Evolutionary conservation across 1,140 invertebrate species (phyloP).

Genomic region (Drosophila quadrilineata): DNA sequence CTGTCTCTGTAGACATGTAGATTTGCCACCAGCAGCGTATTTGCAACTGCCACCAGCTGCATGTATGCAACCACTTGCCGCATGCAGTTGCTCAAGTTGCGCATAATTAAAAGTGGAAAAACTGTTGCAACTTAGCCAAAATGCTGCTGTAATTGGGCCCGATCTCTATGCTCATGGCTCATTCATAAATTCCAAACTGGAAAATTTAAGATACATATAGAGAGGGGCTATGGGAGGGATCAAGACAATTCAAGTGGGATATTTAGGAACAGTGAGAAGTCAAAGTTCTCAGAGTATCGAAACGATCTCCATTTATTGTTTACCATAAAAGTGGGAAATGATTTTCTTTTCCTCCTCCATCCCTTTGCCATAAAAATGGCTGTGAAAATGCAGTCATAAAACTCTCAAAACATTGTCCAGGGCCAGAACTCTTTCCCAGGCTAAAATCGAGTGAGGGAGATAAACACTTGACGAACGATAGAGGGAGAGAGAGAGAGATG

Average conservation of each 20-base stretch:
- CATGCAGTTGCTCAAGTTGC: constrained; percentile 37
- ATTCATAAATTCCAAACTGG: constrained; percentile 13
- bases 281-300: no score
- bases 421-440: constrained; percentile 66
- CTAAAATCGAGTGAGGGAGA: not conserved
- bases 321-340: constrained; percentile 9
- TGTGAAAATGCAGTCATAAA: constrained; percentile 30
- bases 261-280: no score
- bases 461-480: no score
- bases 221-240: no score
- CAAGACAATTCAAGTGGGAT: no score
- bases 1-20: constrained; percentile 44
- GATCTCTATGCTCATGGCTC: constrained; percentile 27
- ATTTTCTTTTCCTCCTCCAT: constrained; percentile 4
- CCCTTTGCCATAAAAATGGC: not conserved
- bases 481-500: not conserved
- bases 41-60: constrained; percentile 14
- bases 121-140: constrained; percentile 27
- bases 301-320: no score
- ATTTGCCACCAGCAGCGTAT: constrained; percentile 49
- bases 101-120: constrained; percentile 67
- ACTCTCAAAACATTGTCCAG: constrained; percentile 40
- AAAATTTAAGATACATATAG: no score
- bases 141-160: constrained; percentile 46
- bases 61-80: constrained; percentile 9